These are phyloP conservation scores for Macroglossus sobrinus DNA, from an alignment of 2,113 vertebrate genomes.

Conservation along the genomic window DNA sequence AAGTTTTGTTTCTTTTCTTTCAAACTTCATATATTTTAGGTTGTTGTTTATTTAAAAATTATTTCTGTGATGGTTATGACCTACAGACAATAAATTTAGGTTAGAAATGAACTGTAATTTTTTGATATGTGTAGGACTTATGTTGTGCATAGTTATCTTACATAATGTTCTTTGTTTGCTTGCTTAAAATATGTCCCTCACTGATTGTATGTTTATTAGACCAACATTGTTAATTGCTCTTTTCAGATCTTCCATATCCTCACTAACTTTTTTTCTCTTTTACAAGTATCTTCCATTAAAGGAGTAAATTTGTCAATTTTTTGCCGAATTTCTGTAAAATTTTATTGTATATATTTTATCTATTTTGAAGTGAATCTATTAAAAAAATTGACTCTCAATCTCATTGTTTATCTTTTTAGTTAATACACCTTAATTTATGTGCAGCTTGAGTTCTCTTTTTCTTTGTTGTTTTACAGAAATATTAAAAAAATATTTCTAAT, in stretches of 20 bases:
- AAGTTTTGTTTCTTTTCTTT: not conserved
- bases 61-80: not conserved
- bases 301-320: not conserved
- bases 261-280: not conserved
- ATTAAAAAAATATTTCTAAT: not conserved
- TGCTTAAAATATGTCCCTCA: not conserved
- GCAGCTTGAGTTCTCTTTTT: not conserved
- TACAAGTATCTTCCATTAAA: not conserved
- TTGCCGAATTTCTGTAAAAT: not conserved
- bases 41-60: not conserved
- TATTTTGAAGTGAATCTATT: not conserved
- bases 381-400: not conserved
- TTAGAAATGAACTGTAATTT: not conserved
- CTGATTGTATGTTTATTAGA: not conserved
- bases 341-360: not conserved
- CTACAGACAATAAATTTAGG: not conserved
- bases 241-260: not conserved
- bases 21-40: not conserved
- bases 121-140: not conserved
- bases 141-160: not conserved
- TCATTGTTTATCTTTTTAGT: not conserved
- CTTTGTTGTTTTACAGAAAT: not conserved
- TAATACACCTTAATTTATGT: not conserved
- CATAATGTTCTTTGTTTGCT: not conserved
- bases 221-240: not conserved